Base-by-base conservation (phyloP, 2,797 vertebrate species). In the Cottoperca gobio region DNA sequence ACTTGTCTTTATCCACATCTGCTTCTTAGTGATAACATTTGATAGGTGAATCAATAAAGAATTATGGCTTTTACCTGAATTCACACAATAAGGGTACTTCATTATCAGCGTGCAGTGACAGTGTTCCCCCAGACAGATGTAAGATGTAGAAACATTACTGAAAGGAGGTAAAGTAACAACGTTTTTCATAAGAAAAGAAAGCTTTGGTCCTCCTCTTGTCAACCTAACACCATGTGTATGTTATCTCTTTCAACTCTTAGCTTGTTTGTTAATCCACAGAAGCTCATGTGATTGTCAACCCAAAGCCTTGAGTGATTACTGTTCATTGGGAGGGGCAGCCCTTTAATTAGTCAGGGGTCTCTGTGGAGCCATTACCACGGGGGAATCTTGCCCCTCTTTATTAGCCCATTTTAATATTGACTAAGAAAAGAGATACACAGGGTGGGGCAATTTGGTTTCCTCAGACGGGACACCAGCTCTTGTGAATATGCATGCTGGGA, bases 341-440 rank as follows among this genome's bases (percentile, higher is more conserved):
- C 94, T 94, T 94, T 95, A 94, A 95, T 95, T 95, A 93, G 89
- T 79, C 77, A n/a, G 70, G 57, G 14, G 70, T 81, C 94, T 86
- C 93, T 39, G 67, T 93, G 91, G 95, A 83, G 72, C 62, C 91
- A 93, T 95, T 92, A 95, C 88, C 87, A 59, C 8, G 45, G 84
- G 89, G 91, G 90, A 92, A 92, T 94, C 91, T 92, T 87, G 86
- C 86, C 92, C 88, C 93, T 95, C 92, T 96, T 95, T 95, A 95
- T 96, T 96, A 95, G 89, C 87, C 86, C 84, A 93, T 95, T 95
- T 94, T 91, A 93, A 95, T 94, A 93, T 91, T 91, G 90, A 94
- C 88, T 58, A 49, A 82, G 68, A 73, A 86, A 87, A 91, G 82
- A 82, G 81, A 83, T 79, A 84, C 90, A 85, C 69, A 21, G 83